Conservation (phyloP, 1,140 invertebrate genomes). For the Lineus longissimus region DNA sequence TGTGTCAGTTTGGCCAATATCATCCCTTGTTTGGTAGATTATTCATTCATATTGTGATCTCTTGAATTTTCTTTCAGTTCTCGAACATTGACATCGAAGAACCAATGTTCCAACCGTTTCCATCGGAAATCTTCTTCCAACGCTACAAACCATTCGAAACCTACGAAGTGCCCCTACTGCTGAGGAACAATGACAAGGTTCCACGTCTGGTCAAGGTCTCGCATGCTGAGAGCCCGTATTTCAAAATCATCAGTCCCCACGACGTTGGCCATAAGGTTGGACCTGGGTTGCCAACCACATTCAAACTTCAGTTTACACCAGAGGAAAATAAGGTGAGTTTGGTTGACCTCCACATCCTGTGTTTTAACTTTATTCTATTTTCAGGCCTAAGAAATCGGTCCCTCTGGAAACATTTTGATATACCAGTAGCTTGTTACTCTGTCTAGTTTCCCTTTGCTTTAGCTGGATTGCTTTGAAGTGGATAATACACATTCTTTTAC, state of each 20-base stretch:
- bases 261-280: slow-evolving; percentile 53
- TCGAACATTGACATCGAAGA: slow-evolving; percentile 51
- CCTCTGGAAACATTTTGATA: not conserved
- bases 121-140: slow-evolving; percentile 54
- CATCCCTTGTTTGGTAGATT: no score
- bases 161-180: slow-evolving; percentile 50
- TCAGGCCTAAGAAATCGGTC: not conserved
- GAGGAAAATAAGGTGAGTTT: slow-evolving; percentile 49
- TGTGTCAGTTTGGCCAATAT: no score
- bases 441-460: not conserved
- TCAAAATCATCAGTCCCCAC: slow-evolving; percentile 51
- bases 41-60: no score
- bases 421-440: not conserved
- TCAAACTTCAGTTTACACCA: slow-evolving; percentile 52
- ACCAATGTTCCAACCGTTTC: slow-evolving; percentile 54
- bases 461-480: no score
- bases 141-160: slow-evolving; percentile 51
- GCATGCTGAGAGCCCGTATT: slow-evolving; percentile 53
- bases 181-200: slow-evolving; percentile 55
- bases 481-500: no score
- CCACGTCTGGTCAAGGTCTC: slow-evolving; percentile 53
- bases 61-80: slow-evolving; percentile 33
- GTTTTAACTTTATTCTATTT: not conserved
- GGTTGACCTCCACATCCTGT: not conserved
- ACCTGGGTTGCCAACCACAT: slow-evolving; percentile 51